Evolutionary conservation across 1,140 invertebrate genomes (phyloP), one percentile per base, ranked within the genome.

Genomic region (Phymastichus coffea): DNA sequence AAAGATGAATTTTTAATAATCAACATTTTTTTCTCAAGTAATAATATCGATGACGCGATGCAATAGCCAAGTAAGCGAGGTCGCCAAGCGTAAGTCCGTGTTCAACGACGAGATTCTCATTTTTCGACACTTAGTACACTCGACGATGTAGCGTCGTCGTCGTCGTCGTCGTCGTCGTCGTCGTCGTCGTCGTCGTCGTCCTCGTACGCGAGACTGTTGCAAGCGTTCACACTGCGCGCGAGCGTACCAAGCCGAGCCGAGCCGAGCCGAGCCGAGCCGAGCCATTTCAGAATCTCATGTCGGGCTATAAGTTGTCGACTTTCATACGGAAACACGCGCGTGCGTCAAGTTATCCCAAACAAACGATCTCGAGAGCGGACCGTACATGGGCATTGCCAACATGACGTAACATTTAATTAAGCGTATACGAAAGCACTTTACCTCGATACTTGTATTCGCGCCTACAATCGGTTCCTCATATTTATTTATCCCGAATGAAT

Each of bases 361-460:
- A 47, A 46, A 26, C 38, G 4, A 15, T 40, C 15, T 40, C 15
- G 33, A 20, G 26, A 38, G 25, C 41, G 28, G 15, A 54, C 17
- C 19, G 53, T 26, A 23, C 12, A 54, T 20, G 47, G 41, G 46
- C 46, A 61, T 56, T 48, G 52, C 47, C 46, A 44, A 56, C 46
- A 56, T 51, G 46, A 61, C 44, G 43, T 61, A 61, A 33, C 17
- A 20, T 48, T 70, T 68, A 46, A 47, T 57, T 68, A 65, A 64
- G 68, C n/a, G n/a, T 70, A 72, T 71, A 73, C 66, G 65, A 67
- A 72, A 70, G 67, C 69, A 62, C 55, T 73, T 66, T 73, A 73
- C 69, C 70, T 72, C 70, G 70, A 47, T 52, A 54, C 58, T 49
- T 62, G 49, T 57, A 54, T 64, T 15, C 28, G 54, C 54, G 44